Conservation (phyloP, 1,140 invertebrate genomes). For the Phortica variegata region DNA sequence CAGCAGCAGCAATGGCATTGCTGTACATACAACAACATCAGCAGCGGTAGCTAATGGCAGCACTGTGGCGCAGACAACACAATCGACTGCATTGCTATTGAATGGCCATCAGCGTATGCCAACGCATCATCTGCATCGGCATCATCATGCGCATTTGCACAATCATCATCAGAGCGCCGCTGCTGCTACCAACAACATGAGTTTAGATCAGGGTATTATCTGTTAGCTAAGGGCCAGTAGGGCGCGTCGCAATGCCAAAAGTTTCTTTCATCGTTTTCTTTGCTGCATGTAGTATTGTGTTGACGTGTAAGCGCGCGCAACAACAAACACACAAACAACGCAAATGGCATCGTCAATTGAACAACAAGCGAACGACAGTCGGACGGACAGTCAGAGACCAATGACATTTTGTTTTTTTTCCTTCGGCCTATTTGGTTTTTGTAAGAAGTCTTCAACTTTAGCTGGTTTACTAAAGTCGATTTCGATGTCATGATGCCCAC, state of each 20-base stretch:
- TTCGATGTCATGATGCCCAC: conserved; percentile 25
- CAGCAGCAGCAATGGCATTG: conserved; percentile 12
- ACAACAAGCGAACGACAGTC: neutral
- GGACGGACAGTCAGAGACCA: no score
- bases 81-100: no score
- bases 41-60: conserved; percentile 3
- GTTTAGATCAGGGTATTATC: conserved; percentile 55
- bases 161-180: conserved; percentile 41
- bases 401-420: neutral
- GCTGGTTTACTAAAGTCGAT: conserved; percentile 13
- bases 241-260: conserved; percentile 56
- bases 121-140: conserved; percentile 42
- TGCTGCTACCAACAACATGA: conserved; percentile 44
- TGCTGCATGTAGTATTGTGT: conserved; percentile 54
- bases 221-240: conserved; percentile 57
- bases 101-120: conserved; percentile 14
- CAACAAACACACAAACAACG: neutral
- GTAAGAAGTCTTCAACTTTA: conserved; percentile 1
- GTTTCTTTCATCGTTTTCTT: conserved; percentile 56
- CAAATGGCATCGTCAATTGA: no score
- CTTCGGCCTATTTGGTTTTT: no score
- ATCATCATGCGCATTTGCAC: conserved; percentile 44
- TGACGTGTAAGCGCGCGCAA: conserved; percentile 27
- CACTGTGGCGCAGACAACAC: conserved; percentile 19
- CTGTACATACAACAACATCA: neutral